phyloP scores from a whole-genome alignment of 1,140 invertebrate species.

The Bombus soroeensis region DNA sequence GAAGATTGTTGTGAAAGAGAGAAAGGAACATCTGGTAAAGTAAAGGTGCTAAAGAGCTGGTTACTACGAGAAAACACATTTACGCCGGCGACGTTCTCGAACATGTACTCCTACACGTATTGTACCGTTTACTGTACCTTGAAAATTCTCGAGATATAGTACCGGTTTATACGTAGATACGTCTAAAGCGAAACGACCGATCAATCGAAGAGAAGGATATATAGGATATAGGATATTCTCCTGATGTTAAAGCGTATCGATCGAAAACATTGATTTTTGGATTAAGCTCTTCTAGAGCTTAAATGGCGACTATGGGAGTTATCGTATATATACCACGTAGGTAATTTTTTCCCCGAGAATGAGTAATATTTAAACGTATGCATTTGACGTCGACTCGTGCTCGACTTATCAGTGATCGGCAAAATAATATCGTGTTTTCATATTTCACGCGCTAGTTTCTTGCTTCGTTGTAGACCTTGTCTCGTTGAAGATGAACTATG shows the following conservation, averaged over 20 bases:
- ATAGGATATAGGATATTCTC: neutral
- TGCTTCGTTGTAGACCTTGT: neutral
- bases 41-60: constrained; percentile 64
- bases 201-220: neutral
- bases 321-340: constrained; percentile 79
- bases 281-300: constrained; percentile 32
- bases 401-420: neutral
- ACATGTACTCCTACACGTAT: constrained; percentile 71
- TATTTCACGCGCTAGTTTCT: neutral
- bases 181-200: neutral
- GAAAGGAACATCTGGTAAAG: constrained; percentile 69
- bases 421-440: neutral
- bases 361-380: neutral
- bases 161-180: neutral
- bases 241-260: neutral
- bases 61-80: constrained; percentile 38
- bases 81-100: constrained; percentile 38
- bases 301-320: constrained; percentile 80
- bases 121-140: constrained; percentile 69
- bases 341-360: constrained; percentile 60
- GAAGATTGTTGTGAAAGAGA: constrained; percentile 69
- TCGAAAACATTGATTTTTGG: constrained; percentile 8
- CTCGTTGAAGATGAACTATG: neutral
- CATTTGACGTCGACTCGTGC: neutral
- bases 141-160: constrained; percentile 70